Evolutionary conservation across 2,888 invertebrate genomes (phyloP).

Genomic region (Hirudinaria manillensis): DNA sequence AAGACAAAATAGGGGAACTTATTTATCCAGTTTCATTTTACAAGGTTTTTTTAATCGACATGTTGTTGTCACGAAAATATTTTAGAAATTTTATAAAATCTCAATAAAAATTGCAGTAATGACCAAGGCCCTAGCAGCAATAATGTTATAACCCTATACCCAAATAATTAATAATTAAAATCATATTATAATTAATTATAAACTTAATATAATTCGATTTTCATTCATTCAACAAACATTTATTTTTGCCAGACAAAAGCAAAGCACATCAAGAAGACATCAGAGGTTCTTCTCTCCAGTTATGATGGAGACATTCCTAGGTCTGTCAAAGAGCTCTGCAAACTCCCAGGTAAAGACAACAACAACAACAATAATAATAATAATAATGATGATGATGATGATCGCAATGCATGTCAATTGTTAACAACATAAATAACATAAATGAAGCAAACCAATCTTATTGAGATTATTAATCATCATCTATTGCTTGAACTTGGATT

Average conservation of each 20-base stretch:
- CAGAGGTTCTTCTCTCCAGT: constrained; percentile 69
- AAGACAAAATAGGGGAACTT: constrained; percentile 69
- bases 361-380: too few species aligned
- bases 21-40: constrained; percentile 92
- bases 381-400: neutral
- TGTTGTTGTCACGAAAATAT: neutral
- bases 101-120: too few species aligned
- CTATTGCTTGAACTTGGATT: too few species aligned
- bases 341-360: constrained; percentile 61
- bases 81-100: too few species aligned
- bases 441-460: too few species aligned
- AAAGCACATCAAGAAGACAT: constrained; percentile 77
- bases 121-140: neutral
- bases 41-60: constrained; percentile 62
- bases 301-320: constrained; percentile 83
- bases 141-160: neutral
- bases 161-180: neutral
- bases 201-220: constrained; percentile 20
- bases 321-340: constrained; percentile 72
- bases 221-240: too few species aligned
- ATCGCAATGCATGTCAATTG: too few species aligned
- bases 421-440: too few species aligned
- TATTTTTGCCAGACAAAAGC: constrained; percentile 70
- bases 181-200: neutral
- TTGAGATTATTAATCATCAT: too few species aligned